phyloP scores from a whole-genome alignment of 92 coral and sea anemone genomes.

The Anthopleura xanthogrammica region DNA sequence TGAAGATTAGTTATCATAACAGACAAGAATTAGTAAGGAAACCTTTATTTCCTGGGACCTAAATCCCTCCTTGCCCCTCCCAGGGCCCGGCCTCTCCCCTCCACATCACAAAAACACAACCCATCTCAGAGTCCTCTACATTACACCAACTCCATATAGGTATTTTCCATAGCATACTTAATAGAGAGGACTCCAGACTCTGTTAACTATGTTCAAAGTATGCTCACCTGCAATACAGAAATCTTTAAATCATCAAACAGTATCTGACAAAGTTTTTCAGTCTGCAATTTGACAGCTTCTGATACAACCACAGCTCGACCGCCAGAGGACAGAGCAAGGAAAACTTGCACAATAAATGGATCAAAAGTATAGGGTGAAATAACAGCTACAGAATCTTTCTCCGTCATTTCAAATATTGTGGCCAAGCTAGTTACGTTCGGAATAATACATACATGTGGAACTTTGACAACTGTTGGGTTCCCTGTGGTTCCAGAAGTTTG shows the following conservation, averaged over 20 bases:
- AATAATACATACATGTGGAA: constrained; percentile 86
- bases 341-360: constrained; percentile 89
- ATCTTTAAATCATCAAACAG: constrained; percentile 72
- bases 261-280: constrained; percentile 59
- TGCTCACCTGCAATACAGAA: constrained; percentile 80
- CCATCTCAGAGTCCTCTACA: no score
- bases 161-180: no score
- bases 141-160: no score
- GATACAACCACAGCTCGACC: constrained; percentile 72
- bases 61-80: no score
- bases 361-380: constrained; percentile 97
- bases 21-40: no score
- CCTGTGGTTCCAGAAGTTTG: constrained; percentile 99
- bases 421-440: constrained; percentile 69
- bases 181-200: not conserved
- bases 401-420: constrained; percentile 52
- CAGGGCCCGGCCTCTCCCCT: no score
- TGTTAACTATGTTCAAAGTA: not conserved
- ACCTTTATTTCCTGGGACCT: no score
- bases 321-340: constrained; percentile 72
- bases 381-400: constrained; percentile 70
- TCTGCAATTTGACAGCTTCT: constrained; percentile 56
- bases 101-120: no score
- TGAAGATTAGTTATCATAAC: constrained; percentile 48
- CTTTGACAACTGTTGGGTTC: constrained; percentile 77